phyloP scores from a whole-genome alignment of 1,140 invertebrate species.

The Marisa cornuarietis region DNA sequence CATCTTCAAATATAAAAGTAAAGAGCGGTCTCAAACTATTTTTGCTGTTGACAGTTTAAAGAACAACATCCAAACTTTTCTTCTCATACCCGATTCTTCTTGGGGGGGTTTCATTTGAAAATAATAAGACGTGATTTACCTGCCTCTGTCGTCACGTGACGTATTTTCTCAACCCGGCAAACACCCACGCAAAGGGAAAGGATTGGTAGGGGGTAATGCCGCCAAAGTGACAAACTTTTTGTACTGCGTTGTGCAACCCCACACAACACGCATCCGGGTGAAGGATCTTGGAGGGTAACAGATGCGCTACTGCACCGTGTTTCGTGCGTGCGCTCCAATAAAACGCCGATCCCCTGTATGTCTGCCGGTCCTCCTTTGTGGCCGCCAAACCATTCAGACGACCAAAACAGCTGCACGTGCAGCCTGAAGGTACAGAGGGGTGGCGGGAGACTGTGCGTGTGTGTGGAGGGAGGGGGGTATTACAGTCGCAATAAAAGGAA shows the following conservation, averaged over 20 bases:
- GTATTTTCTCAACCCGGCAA: neutral
- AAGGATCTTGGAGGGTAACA: neutral
- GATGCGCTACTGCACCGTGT: neutral
- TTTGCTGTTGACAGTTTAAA: no score
- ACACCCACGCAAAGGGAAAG: neutral
- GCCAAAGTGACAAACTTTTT: neutral
- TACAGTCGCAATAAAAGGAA: no score
- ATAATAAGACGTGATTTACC: no score
- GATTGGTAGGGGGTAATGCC: neutral
- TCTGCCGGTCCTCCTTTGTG: constrained; percentile 10
- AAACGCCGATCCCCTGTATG: neutral
- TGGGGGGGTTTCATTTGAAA: no score
- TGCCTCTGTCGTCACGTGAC: no score
- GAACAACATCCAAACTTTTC: no score
- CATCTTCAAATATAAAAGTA: no score
- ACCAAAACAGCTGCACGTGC: constrained; percentile 19
- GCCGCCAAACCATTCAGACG: neutral
- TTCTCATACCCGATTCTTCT: no score
- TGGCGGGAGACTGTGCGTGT: neutral
- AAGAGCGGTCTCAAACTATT: no score
- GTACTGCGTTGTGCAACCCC: neutral
- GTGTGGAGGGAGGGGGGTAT: no score
- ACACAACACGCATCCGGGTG: neutral
- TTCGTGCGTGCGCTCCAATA: constrained; percentile 7
- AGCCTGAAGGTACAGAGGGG: neutral